These are phyloP conservation scores for Aplysina aerophoba DNA, from an alignment of 37 sponge, comb jelly and placozoan species.

Conservation along the genomic window DNA sequence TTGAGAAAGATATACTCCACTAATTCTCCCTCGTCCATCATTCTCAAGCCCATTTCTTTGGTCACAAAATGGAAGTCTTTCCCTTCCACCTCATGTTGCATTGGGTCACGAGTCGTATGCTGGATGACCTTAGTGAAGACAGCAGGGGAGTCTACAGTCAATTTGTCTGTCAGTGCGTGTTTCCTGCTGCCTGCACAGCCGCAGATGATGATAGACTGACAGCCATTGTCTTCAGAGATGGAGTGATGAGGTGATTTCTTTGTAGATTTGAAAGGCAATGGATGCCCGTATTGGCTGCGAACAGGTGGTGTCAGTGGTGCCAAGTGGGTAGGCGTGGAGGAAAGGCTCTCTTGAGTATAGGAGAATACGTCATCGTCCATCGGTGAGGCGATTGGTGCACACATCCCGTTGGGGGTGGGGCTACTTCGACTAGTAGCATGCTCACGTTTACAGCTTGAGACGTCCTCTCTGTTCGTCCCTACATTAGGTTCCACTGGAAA, in stretches of 20 bases:
- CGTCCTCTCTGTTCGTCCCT: no score
- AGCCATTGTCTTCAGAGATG: neutral
- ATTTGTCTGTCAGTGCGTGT: slow-evolving; percentile 48
- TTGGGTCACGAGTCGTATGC: slow-evolving; percentile 71
- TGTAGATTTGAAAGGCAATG: neutral
- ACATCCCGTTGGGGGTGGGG: no score
- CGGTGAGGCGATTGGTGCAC: no score
- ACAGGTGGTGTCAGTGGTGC: slow-evolving; percentile 5
- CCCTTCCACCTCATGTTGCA: slow-evolving; percentile 59
- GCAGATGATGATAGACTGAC: slow-evolving; percentile 56
- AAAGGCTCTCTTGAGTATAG: neutral
- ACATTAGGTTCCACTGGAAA: no score
- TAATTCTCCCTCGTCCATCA: slow-evolving; percentile 55
- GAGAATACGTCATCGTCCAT: no score
- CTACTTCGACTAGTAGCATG: no score
- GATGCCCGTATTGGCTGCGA: neutral
- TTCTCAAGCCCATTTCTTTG: slow-evolving; percentile 28
- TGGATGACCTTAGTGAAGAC: slow-evolving; percentile 58
- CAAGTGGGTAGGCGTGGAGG: neutral
- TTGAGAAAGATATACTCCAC: slow-evolving; percentile 49
- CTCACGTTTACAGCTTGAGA: no score
- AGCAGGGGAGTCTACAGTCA: slow-evolving; percentile 59
- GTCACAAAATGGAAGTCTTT: slow-evolving; percentile 75
- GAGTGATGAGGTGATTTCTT: neutral
- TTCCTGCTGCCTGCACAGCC: slow-evolving; percentile 54